A percentile compares a stretch with the other conserved stretches of the same genome.
Evolutionary conservation across 2,113 vertebrate species (phyloP).

Genomic region (Mystacornis crossleyi): DNA sequence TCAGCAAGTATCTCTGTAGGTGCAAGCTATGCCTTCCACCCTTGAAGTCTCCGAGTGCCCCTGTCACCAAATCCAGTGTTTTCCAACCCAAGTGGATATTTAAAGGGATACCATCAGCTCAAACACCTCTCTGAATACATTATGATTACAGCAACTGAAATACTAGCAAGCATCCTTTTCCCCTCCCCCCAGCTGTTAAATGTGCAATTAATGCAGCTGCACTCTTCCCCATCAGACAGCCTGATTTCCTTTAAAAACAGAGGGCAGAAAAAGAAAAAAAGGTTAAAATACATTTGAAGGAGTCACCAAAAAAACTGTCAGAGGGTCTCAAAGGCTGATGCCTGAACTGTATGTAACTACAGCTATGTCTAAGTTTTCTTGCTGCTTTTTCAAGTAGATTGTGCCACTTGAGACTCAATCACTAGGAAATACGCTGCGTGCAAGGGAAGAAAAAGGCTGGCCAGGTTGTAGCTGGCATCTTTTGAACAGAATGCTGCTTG

Average conservation of each 20-base stretch:
- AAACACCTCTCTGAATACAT: background rate
- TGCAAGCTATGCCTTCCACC: background rate
- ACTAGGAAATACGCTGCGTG: fast-evolving
- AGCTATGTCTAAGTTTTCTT: background rate
- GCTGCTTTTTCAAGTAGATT: background rate
- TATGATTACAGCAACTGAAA: background rate
- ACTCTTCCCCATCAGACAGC: background rate
- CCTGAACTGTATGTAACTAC: background rate
- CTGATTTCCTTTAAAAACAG: background rate
- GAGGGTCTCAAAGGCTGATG: background rate
- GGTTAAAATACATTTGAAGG: background rate
- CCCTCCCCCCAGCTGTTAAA: fast-evolving
- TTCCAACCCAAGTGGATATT: background rate
- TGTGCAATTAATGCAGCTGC: background rate
- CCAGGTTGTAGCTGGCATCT: background rate
- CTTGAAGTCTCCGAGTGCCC: background rate
- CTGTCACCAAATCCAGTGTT: background rate
- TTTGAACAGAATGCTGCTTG: background rate
- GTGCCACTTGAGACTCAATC: background rate
- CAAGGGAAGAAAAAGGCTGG: background rate
- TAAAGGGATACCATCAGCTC: background rate
- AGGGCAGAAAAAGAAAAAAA: background rate
- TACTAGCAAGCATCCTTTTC: background rate
- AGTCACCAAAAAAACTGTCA: background rate
- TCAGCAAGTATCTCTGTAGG: background rate